Evolutionary conservation across 2,797 vertebrate genomes (phyloP).

Genomic region (Melanotaenia nigrans): DNA sequence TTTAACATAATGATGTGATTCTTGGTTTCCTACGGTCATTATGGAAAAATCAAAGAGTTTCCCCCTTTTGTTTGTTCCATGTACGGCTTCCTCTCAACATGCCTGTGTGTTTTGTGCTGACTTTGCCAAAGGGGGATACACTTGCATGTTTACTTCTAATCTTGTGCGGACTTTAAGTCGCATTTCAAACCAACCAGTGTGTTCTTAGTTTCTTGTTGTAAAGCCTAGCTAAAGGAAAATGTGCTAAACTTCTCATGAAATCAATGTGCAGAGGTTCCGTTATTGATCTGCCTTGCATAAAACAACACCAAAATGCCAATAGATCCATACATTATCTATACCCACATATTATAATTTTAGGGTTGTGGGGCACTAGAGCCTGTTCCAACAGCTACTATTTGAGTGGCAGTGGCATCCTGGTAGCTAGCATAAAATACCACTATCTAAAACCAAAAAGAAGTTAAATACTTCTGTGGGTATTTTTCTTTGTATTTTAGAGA

Average conservation of each 20-base stretch:
- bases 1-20: slow-evolving; percentile 63
- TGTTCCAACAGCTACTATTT: too few species aligned
- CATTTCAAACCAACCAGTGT: background rate
- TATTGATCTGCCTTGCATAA: too few species aligned
- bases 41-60: slow-evolving; percentile 51
- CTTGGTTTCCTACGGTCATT: slow-evolving; percentile 53
- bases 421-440: too few species aligned
- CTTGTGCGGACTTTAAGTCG: slow-evolving; percentile 11
- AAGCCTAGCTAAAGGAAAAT: background rate
- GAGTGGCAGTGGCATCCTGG: too few species aligned
- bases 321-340: too few species aligned
- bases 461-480: too few species aligned
- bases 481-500: too few species aligned
- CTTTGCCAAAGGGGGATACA: slow-evolving; percentile 34
- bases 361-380: too few species aligned
- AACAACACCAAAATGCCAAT: too few species aligned
- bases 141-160: background rate
- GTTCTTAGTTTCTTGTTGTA: background rate
- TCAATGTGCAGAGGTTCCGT: too few species aligned
- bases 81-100: slow-evolving; percentile 21
- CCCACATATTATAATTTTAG: too few species aligned
- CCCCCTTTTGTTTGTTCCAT: slow-evolving; percentile 43
- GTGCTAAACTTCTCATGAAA: background rate
- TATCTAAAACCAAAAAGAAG: too few species aligned
- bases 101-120: slow-evolving; percentile 45